Evolutionary conservation across 2,888 invertebrate species (phyloP), one percentile per base, ranked within the genome.

Genomic region (Linhomoeus sp.): DNA sequence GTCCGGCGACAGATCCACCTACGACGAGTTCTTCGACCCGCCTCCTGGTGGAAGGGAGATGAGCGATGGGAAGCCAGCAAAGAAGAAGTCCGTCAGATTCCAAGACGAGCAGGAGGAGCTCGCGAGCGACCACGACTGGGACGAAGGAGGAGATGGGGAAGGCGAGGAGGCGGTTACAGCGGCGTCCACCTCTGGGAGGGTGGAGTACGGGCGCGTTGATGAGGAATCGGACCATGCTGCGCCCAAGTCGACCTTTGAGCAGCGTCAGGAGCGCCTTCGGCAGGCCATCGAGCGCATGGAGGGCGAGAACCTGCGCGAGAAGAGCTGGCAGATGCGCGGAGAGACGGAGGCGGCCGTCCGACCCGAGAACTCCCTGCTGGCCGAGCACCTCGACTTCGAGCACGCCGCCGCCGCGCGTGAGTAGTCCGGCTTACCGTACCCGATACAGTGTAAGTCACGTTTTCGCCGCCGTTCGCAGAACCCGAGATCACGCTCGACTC

Each of bases 271-370:
- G 25, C 52, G 67, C 65, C 48, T 67, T 39, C 56, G 56, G 46
- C 54, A 61, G 45, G 61, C 60, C 51, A 67, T 68, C 17, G 49
- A 55, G n/a, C 56, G 62, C 26, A 55, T 69, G 55, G 71, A 72
- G 54, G 62, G 67, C 35, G 56, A 56, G 17, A 65, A 63, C 52
- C 61, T 90, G 25, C 72, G 75, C 17, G 81, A 83, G 52, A 87
- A 87, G 57, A 79, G 85, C 0, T 94, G 92, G 92, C 84, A 86
- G 62, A 67, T 90, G 39, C 79, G 77, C 63, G 92, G 94, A 50
- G 92, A 94, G 73, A 76, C 84, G 0, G 74, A 75, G 48, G 83
- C 79, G 0, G 67, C 72, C 0, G 74, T 70, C 49, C 72, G 94
- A 45, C 92, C 92, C 0, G 80, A 83, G 64, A 88, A 92, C 70